A percentile compares a stretch with the other conserved stretches of the same genome.
These are phyloP conservation scores for Priocnemis perturbator DNA, from an alignment of 2,888 invertebrate species.

Conservation along the genomic window DNA sequence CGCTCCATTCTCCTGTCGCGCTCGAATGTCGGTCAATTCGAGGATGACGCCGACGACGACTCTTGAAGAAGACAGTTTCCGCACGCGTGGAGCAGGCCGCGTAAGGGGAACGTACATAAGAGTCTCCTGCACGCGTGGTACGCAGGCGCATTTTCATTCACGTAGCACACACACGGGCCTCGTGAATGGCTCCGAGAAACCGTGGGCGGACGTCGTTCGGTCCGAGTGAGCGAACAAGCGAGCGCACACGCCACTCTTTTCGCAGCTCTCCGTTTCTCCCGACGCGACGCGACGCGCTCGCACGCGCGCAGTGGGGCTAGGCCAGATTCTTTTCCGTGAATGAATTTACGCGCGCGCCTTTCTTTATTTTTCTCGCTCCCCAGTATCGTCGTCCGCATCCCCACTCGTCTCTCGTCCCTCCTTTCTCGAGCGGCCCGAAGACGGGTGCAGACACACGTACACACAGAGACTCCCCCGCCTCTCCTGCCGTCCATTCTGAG, in stretches of 20 bases:
- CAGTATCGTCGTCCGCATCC: no score
- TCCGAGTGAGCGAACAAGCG: not conserved
- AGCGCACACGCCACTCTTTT: no score
- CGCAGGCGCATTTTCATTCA: conserved; percentile 59
- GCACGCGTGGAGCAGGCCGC: conserved; percentile 11
- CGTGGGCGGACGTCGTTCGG: conserved; percentile 64
- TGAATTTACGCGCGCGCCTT: conserved; percentile 60
- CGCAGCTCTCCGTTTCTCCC: no score
- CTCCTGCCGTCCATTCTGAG: not conserved
- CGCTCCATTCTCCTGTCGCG: no score
- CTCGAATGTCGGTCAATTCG: no score
- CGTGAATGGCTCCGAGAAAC: conserved; percentile 62
- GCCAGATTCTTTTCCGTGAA: conserved; percentile 60
- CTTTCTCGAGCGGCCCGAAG: not conserved
- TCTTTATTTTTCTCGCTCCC: conserved; percentile 16
- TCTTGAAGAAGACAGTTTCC: no score
- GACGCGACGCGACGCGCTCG: no score
- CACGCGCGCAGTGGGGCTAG: conserved; percentile 25
- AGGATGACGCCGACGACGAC: no score
- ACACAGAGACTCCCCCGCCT: no score
- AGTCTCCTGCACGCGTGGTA: conserved; percentile 24
- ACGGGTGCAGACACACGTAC: not conserved
- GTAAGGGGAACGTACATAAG: not conserved
- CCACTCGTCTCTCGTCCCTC: not conserved
- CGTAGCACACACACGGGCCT: conserved; percentile 31